A percentile compares a stretch with the other conserved stretches of the same genome.
These are phyloP conservation scores for Bovichtus variegatus DNA, from an alignment of 2,797 vertebrate species.

Conservation along the genomic window DNA sequence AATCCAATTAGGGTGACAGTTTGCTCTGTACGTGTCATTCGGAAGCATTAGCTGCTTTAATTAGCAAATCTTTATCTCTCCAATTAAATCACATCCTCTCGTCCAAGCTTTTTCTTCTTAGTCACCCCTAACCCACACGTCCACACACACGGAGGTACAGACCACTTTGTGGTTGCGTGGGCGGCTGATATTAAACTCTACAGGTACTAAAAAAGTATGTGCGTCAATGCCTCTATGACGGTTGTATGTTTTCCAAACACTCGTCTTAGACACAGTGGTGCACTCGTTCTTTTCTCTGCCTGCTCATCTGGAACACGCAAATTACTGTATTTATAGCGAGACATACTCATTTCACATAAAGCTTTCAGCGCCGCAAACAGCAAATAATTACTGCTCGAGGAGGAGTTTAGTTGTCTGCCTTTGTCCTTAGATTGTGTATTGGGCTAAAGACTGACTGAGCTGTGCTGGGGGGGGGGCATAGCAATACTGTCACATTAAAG, in stretches of 20 bases:
- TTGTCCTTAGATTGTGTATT: not conserved
- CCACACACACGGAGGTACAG: not conserved
- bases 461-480: not conserved
- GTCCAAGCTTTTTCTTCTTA: slow-evolving; percentile 10
- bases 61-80: slow-evolving; percentile 41
- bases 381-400: not conserved
- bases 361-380: not conserved
- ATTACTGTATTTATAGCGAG: slow-evolving; percentile 11
- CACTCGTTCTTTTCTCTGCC: slow-evolving; percentile 14
- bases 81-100: slow-evolving; percentile 58
- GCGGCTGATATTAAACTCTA: slow-evolving; percentile 68
- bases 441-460: not conserved
- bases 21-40: slow-evolving; percentile 16
- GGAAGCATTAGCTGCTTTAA: slow-evolving; percentile 39
- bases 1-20: slow-evolving; percentile 32
- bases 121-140: not conserved
- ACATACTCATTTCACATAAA: slow-evolving; percentile 19
- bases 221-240: slow-evolving; percentile 12
- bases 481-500: not conserved
- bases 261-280: slow-evolving; percentile 13
- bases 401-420: slow-evolving; percentile 12
- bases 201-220: slow-evolving; percentile 49
- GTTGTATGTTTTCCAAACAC: slow-evolving; percentile 31
- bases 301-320: slow-evolving; percentile 30
- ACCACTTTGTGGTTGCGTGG: slow-evolving; percentile 32